Evolutionary conservation across 2,113 vertebrate genomes (phyloP).

Genomic region (Serinus canaria): DNA sequence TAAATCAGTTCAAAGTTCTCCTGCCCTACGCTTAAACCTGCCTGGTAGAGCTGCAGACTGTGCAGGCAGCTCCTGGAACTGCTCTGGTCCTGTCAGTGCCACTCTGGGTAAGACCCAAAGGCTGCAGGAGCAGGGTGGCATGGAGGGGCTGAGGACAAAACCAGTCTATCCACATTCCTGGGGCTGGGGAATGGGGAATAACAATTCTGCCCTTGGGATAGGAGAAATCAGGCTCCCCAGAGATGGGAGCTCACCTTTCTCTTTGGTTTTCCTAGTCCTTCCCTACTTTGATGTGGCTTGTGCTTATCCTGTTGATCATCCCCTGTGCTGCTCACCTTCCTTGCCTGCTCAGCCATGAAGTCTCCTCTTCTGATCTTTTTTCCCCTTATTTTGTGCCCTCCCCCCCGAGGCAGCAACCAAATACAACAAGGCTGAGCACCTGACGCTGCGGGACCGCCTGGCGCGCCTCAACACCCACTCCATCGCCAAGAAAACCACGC

Average conservation of each 20-base stretch:
- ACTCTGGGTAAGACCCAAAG: neutral
- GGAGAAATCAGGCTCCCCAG: neutral
- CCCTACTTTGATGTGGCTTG: neutral
- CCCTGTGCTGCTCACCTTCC: fast-evolving
- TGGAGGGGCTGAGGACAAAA: neutral
- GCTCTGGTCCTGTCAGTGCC: neutral
- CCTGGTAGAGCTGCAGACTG: neutral
- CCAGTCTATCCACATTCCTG: neutral
- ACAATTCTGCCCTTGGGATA: neutral
- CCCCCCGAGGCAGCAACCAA: slow-evolving; percentile 80
- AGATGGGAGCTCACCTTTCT: neutral
- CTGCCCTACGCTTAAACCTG: fast-evolving
- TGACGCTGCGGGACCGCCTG: slow-evolving; percentile 87
- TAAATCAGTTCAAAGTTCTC: neutral
- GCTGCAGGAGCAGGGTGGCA: neutral
- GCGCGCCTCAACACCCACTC: slow-evolving; percentile 89
- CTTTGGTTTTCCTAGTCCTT: neutral
- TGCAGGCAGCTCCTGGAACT: neutral
- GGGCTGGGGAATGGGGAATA: neutral
- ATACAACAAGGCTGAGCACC: slow-evolving; percentile 85
- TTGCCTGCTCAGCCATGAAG: neutral
- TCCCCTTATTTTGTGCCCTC: neutral
- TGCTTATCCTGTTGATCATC: neutral
- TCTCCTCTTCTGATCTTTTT: neutral
- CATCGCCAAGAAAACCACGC: slow-evolving; percentile 91